A percentile compares a stretch with the other conserved stretches of the same genome.
Conservation (phyloP, 2,113 vertebrate species). For the Ciconia stormi region DNA sequence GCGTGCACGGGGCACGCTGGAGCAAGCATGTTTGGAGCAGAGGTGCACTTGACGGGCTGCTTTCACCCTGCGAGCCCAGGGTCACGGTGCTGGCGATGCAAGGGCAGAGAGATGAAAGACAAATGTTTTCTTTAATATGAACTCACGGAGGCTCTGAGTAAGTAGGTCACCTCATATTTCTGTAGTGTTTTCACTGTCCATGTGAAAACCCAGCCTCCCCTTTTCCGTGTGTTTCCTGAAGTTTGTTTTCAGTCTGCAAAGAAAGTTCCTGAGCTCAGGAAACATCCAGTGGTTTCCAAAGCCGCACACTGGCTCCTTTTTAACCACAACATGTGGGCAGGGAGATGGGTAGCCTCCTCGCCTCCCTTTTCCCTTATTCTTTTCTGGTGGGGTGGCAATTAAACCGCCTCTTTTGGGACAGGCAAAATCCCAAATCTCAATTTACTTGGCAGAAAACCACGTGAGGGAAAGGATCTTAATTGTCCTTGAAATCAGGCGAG, state of each 20-base stretch:
- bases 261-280: constrained; percentile 10
- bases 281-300: neutral
- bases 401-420: neutral
- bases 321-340: neutral
- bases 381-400: neutral
- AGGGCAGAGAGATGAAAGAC: neutral
- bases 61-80: neutral
- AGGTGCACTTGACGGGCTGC: neutral
- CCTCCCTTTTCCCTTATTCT: neutral
- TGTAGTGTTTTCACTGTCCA: neutral
- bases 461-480: neutral
- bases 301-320: neutral
- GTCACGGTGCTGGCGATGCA: accelerated
- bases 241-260: neutral
- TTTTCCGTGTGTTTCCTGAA: constrained; percentile 6
- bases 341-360: neutral
- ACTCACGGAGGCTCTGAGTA: neutral
- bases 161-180: constrained; percentile 50
- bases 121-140: constrained; percentile 5
- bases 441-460: neutral
- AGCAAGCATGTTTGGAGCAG: neutral
- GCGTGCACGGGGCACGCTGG: neutral
- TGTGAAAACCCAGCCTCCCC: neutral
- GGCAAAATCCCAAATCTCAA: neutral
- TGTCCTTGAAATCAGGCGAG: neutral